Percentiles rank a stretch among this genome's conserved stretches.
These are phyloP conservation scores for Seira sanloemensis DNA, from an alignment of 2,888 invertebrate species.

Conservation along the genomic window DNA sequence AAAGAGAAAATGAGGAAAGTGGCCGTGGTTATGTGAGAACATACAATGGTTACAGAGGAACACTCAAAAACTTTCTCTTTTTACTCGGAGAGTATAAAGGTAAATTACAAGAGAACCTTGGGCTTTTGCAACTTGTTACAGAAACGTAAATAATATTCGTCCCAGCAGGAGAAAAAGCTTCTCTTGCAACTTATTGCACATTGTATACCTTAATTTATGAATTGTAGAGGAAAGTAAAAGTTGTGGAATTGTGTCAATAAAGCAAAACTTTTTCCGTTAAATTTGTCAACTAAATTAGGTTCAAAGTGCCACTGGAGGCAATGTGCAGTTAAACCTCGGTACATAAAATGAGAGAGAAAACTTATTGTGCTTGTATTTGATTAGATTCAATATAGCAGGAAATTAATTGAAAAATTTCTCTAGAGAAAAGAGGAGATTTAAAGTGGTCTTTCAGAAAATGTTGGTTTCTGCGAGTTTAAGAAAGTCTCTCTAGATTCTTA, in stretches of 20 bases:
- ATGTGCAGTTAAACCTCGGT: no score
- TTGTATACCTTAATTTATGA: neutral
- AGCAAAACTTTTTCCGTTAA: slow-evolving; percentile 43
- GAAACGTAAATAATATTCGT: neutral
- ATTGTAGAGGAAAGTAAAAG: neutral
- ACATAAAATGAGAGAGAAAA: neutral
- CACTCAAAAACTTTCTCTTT: slow-evolving; percentile 34
- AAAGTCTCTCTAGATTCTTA: neutral
- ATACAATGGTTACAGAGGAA: slow-evolving; percentile 19
- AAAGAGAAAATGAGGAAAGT: neutral
- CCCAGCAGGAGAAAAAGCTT: slow-evolving; percentile 6
- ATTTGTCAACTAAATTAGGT: slow-evolving; percentile 31
- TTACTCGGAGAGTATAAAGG: neutral
- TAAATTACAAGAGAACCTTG: neutral
- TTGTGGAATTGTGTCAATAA: slow-evolving; percentile 8
- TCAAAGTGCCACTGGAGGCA: neutral
- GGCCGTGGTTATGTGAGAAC: neutral
- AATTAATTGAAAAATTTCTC: no score
- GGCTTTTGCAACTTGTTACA: slow-evolving; percentile 16
- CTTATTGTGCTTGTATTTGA: neutral
- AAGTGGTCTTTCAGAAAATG: neutral
- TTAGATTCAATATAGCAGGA: no score
- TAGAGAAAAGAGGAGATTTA: no score
- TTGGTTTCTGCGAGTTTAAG: neutral
- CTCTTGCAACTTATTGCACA: neutral